phyloP scores from a whole-genome alignment of 2,797 vertebrate genomes.

The Enteromius unitaeniatus region DNA sequence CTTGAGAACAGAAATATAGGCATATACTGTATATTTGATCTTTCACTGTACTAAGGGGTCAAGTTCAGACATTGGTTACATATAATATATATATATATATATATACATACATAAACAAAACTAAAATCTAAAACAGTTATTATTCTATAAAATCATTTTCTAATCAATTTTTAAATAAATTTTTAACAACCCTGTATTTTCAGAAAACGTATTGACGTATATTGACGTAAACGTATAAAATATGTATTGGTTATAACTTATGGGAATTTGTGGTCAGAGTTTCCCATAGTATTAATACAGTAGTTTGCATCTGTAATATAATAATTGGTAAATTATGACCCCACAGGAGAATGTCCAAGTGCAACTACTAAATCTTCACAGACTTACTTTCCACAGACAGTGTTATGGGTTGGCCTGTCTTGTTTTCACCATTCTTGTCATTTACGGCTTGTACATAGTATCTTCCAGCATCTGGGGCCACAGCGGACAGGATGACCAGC shows the following conservation, averaged over 20 bases:
- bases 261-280: background rate
- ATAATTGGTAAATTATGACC: background rate
- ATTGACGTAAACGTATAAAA: no score
- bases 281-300: background rate
- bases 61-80: background rate
- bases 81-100: no score
- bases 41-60: background rate
- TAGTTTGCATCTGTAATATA: background rate
- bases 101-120: no score
- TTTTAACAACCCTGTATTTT: background rate
- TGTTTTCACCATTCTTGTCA: constrained; percentile 90
- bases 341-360: background rate
- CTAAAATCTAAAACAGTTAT: no score
- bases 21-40: background rate
- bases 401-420: constrained; percentile 86
- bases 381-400: constrained; percentile 85
- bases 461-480: constrained; percentile 84
- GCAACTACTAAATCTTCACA: background rate
- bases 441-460: constrained; percentile 90
- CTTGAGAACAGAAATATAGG: background rate
- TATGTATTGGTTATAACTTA: background rate
- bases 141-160: background rate
- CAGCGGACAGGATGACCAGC: constrained; percentile 87
- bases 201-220: no score
- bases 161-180: background rate